Evolutionary conservation across 2,113 vertebrate species (phyloP), one percentile per base, ranked within the genome.

Genomic region (Megalops atlanticus): DNA sequence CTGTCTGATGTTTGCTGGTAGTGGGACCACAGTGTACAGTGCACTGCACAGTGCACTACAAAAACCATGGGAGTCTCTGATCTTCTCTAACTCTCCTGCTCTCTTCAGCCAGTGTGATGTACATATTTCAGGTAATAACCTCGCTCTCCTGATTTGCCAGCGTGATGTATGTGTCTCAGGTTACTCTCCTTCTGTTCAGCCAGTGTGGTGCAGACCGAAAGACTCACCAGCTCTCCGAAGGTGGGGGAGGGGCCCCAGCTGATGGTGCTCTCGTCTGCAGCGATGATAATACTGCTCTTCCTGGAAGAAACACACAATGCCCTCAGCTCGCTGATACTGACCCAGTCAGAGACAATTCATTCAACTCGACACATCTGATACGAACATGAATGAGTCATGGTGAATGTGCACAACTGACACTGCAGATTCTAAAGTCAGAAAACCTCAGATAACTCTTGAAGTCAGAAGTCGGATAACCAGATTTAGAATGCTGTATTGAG

Each of bases 231-330:
- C 74, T 99, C 98, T 82, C 97, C 97, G 1, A 96, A 99, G 12
- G 97, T 98, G 0, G 98, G 97, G 0, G 97, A 98, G 0, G 97
- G 97, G 0, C 98, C 98, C 96, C 97, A 99, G 91, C 97, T 98
- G 91, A 99, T 98, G 4, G 97, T 98, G 89, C 97, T 99, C 89
- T 99, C 98, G 12, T 99, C 97, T 0, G 98, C 98, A 0, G 97
- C 97, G 54, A 98, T 93, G 0, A 99, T 94, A 78, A 98, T 95
- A 83, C 97, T 98, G 94, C 97, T 99, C 83, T 99, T 99, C 88
- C 97, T 99, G 91, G 11, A 2, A 76, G 1, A 21, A 83, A 80
- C 0, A 38, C 16, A 79, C 1, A 24, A 71, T 31, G 82, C 27
- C n/a, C 14, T 49, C 27, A 33, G 6, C 18, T 24, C 24, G 33